phyloP scores from a whole-genome alignment of 92 coral and sea anemone species.

The Desmophyllum pertusum region DNA sequence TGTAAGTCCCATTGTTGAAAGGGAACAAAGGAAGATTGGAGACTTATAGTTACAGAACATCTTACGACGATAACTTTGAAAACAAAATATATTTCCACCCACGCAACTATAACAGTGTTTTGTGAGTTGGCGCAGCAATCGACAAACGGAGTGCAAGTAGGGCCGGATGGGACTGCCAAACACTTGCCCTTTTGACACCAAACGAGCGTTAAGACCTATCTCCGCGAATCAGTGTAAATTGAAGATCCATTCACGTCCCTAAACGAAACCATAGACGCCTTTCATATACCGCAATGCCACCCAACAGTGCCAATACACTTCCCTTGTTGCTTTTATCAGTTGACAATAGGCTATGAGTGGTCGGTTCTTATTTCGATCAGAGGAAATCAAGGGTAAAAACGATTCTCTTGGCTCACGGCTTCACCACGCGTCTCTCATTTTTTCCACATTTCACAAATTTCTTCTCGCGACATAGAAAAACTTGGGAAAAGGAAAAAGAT shows the following conservation, averaged over 20 bases:
- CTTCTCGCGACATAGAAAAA: too few relatives aligned
- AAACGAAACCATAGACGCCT: not conserved
- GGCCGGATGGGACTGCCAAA: not conserved
- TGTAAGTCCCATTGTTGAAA: not conserved
- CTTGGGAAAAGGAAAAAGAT: too few relatives aligned
- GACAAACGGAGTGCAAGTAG: too few relatives aligned
- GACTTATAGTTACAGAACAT: not conserved
- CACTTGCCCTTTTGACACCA: not conserved
- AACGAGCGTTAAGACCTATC: not conserved
- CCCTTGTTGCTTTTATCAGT: slow-evolving; percentile 3
- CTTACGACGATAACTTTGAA: not conserved
- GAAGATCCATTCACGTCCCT: not conserved
- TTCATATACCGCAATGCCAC: not conserved
- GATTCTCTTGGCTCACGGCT: too few relatives aligned
- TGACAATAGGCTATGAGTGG: too few relatives aligned
- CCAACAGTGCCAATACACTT: too few relatives aligned
- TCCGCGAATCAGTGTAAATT: not conserved
- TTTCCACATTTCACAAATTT: too few relatives aligned
- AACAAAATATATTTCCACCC: not conserved
- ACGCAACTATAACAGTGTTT: not conserved
- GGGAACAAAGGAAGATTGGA: not conserved
- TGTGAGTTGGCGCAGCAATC: not conserved
- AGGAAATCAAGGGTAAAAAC: too few relatives aligned
- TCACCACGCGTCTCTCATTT: too few relatives aligned
- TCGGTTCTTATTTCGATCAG: too few relatives aligned